Evolutionary conservation across 2,797 vertebrate genomes (phyloP), one percentile per base, ranked within the genome.

Genomic region (Tokudaia tokunoshimensis): DNA sequence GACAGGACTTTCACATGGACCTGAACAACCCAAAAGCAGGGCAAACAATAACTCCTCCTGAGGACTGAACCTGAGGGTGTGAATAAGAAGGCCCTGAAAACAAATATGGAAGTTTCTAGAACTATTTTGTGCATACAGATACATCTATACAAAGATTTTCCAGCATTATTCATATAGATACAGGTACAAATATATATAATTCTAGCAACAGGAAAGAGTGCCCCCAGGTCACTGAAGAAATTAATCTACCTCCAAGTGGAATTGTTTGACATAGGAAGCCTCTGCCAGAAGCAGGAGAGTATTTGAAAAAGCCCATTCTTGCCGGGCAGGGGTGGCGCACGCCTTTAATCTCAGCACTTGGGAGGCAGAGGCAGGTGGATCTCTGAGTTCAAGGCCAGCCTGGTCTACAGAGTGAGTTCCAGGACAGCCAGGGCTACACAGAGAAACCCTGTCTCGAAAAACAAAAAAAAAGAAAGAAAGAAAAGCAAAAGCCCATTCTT

Each of bases 271-370:
- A 24, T 2, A 74, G 57, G 78, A 85, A 81, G 76, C 19, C n/a
- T 80, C 20, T 13, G 70, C 12, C 1, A 44, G 14, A 13, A 55
- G 10, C 26, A 76, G 31, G 65, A n/a, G 57, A 55, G 12, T 52
- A 59, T 86, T 72, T 91, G 90, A 81, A 96, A 97, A 96, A 92
- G 22, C 61, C 94, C 89, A 92, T 96, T 97, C 92, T 34, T 91
- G 94, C 41, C 41, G 41, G 41, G 41, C 41, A 41, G 41, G 41
- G 3, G 41, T 41, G 41, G 41, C 41, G 41, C 41, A 41, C 41
- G 3, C 41, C 41, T 41, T 41, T 41, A 41, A 41, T 41, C 41
- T 3, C 41, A 41, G 41, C 41, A 41, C 41, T 41, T 41, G 41
- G 41, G 41, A 41, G 41, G 41, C 41, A 41, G 41, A 41, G 41